phyloP scores from a whole-genome alignment of 2,113 vertebrate species.

The Nerophis ophidion region DNA sequence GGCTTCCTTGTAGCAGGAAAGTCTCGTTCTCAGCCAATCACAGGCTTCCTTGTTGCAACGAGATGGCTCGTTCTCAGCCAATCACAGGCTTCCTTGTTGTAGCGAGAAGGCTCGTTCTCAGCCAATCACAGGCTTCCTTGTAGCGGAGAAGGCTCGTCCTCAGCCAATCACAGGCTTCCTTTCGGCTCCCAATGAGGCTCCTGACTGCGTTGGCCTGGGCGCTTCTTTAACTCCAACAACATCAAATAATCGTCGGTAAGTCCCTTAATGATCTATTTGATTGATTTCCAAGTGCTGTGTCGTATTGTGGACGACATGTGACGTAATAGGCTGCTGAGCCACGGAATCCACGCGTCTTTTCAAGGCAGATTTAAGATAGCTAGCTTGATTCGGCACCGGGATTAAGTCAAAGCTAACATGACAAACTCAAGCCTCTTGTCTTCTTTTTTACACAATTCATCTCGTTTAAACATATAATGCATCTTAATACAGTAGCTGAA shows the following conservation, averaged over 20 bases:
- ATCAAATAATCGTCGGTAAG: background rate
- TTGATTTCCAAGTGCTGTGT: background rate
- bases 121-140: conserved; percentile 33
- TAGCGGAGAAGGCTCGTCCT: background rate
- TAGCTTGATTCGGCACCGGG: background rate
- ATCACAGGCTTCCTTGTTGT: conserved; percentile 31
- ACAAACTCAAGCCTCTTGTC: background rate
- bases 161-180: conserved; percentile 40
- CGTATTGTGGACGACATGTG: background rate
- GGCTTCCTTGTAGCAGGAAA: no score
- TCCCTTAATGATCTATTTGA: background rate
- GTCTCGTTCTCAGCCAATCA: conserved; percentile 45
- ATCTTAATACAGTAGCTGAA: no score
- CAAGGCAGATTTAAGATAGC: background rate
- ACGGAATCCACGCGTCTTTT: background rate
- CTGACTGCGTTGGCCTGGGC: background rate
- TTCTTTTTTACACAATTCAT: no score
- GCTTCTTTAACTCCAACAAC: background rate
- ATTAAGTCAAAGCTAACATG: conserved; percentile 1
- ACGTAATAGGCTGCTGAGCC: no score
- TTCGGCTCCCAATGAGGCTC: conserved; percentile 12
- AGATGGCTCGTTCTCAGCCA: conserved; percentile 14
- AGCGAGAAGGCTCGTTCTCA: background rate
- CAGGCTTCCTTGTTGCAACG: background rate
- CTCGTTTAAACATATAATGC: no score